Base-by-base conservation (phyloP, 2,113 vertebrate species). In the Morone saxatilis region DNA sequence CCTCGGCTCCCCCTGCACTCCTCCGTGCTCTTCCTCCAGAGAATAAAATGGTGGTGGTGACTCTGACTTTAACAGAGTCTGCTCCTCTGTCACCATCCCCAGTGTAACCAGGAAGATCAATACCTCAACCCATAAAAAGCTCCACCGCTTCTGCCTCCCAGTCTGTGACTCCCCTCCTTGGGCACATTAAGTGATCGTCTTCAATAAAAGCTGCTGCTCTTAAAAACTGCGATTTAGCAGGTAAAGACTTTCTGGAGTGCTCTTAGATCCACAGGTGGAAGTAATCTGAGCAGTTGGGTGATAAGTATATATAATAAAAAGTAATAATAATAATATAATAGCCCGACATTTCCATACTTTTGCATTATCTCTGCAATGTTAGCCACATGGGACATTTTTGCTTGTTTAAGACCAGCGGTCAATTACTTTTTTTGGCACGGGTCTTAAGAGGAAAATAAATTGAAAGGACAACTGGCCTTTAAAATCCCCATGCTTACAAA, bases 401-500 rank as follows among this genome's bases (percentile, higher is more conserved):
- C 65, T 71, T 51, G 40, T 75, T 54, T 12, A n/a, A 59, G 38
- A 54, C 65, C 22, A 56, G 17, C 75, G 53, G 71, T 74, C 62
- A 77, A 25, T 50, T 68, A 36, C 5, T 63, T 75, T 54, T 77
- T 66, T 67, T 86, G 76, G 80, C 77, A 60, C 6, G 43, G 67
- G 74, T 51, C 65, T 57, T 25, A 10, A 54, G 68, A 61, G 17
- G 22, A 71, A 31, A 69, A 69, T 56, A 54, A 56, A 77, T 6
- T 47, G 22, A 65, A 72, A 47, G 51, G 56, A 61, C 62, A 63
- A 81, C 56, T 61, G 66, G 40, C 74, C 56, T 71, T 66, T 60
- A 53, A 63, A 67, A 67, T 17, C 54, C 50, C 25, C 11, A 5
- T 31, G 41, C 60, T 84, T 68, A 48, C 78, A 86, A 90, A 75